Evolutionary conservation across 92 coral and sea anemone species (phyloP).

Genomic region (Zoanthus sansibaricus): DNA sequence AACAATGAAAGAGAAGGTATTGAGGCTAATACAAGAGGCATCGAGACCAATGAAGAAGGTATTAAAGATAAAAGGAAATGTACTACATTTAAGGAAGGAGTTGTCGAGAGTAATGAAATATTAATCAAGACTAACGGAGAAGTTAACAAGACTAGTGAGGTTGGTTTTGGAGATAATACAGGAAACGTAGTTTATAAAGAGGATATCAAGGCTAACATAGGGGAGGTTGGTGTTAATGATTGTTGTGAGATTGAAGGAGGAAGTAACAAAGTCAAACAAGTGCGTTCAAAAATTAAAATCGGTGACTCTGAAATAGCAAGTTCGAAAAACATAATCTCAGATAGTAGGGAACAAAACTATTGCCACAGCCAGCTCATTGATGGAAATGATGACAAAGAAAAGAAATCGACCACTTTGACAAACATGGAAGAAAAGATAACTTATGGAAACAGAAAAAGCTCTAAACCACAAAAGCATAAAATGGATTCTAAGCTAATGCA

Average conservation of each 20-base stretch:
- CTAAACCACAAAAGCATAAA: background rate
- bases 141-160: background rate
- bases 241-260: background rate
- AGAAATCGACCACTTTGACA: background rate
- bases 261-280: too few species aligned
- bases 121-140: background rate
- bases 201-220: background rate
- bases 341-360: background rate
- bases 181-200: background rate
- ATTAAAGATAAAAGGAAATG: too few species aligned
- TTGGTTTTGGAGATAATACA: background rate
- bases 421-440: background rate
- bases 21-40: background rate
- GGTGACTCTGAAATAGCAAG: background rate
- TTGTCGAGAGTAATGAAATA: background rate
- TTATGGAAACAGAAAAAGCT: background rate
- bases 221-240: background rate
- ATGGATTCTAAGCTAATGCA: background rate
- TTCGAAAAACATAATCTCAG: background rate
- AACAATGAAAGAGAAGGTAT: background rate
- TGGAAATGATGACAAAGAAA: background rate
- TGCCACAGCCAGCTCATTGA: background rate
- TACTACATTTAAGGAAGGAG: background rate
- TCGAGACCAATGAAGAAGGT: background rate
- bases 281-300: background rate